Conservation (phyloP, 1,140 invertebrate species). For the Hypothenemus hampei region DNA sequence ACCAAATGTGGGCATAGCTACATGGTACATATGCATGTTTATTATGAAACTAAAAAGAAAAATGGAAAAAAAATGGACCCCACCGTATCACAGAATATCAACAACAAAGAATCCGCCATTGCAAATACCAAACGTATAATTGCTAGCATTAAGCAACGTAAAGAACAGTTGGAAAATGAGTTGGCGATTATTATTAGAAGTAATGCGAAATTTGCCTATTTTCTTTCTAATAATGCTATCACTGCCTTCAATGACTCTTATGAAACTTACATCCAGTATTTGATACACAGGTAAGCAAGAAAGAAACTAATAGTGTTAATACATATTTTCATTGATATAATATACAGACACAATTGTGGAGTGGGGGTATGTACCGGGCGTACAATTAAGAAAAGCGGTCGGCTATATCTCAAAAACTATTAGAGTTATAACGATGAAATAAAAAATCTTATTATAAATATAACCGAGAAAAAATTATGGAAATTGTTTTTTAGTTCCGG, state of each 20-base stretch:
- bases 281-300: conserved; percentile 31
- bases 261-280: conserved; percentile 32
- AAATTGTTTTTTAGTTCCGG: no score
- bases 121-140: conserved; percentile 23
- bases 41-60: conserved; percentile 32
- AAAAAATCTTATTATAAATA: not conserved
- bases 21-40: conserved; percentile 36
- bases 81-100: conserved; percentile 26
- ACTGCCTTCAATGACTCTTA: conserved; percentile 37
- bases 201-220: conserved; percentile 35
- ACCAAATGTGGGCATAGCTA: conserved; percentile 33
- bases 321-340: not conserved
- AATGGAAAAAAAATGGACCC: conserved; percentile 26
- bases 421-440: no score
- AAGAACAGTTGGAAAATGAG: conserved; percentile 27
- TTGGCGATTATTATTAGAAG: conserved; percentile 28
- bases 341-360: no score
- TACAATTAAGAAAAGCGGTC: no score
- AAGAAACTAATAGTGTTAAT: not conserved
- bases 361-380: no score
- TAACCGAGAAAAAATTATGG: no score
- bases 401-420: no score
- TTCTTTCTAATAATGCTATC: conserved; percentile 35
- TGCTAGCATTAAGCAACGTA: conserved; percentile 18
- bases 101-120: conserved; percentile 21